phyloP scores from a whole-genome alignment of 2,888 invertebrate genomes.

The Meiosimyza platycephala region DNA sequence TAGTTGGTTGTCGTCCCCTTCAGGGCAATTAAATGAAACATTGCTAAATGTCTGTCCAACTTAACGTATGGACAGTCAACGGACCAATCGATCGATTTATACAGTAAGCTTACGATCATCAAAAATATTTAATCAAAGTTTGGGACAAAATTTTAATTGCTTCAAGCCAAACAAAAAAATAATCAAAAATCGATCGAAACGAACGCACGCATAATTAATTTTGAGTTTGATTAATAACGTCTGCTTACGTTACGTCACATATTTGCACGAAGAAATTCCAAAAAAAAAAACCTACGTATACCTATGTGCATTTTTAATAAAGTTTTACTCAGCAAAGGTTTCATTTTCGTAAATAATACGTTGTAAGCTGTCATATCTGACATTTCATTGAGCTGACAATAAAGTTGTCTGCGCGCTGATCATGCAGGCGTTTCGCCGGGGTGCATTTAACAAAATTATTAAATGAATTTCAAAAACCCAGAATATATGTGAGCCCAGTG shows the following conservation, averaged over 20 bases:
- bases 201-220: slow-evolving; percentile 53
- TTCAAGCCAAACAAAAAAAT: background rate
- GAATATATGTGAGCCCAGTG: background rate
- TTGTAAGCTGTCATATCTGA: slow-evolving; percentile 51
- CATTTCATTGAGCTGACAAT: slow-evolving; percentile 33
- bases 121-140: slow-evolving; percentile 29
- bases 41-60: background rate
- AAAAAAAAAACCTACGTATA: slow-evolving; percentile 42
- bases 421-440: background rate
- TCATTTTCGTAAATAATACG: slow-evolving; percentile 50
- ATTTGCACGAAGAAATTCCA: slow-evolving; percentile 42
- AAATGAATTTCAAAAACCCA: background rate
- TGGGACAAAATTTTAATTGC: slow-evolving; percentile 52
- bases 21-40: slow-evolving; percentile 2
- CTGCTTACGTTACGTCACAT: slow-evolving; percentile 44
- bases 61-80: slow-evolving; percentile 11
- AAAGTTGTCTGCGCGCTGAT: slow-evolving; percentile 13
- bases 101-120: slow-evolving; percentile 1
- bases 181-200: background rate
- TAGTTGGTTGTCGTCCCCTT: background rate
- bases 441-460: background rate
- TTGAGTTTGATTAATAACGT: slow-evolving; percentile 55
- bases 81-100: background rate
- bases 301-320: slow-evolving; percentile 50
- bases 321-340: slow-evolving; percentile 37